Evolutionary conservation across 2,888 invertebrate species (phyloP), one percentile per base, ranked within the genome.

Genomic region (Melieria crassipennis): DNA sequence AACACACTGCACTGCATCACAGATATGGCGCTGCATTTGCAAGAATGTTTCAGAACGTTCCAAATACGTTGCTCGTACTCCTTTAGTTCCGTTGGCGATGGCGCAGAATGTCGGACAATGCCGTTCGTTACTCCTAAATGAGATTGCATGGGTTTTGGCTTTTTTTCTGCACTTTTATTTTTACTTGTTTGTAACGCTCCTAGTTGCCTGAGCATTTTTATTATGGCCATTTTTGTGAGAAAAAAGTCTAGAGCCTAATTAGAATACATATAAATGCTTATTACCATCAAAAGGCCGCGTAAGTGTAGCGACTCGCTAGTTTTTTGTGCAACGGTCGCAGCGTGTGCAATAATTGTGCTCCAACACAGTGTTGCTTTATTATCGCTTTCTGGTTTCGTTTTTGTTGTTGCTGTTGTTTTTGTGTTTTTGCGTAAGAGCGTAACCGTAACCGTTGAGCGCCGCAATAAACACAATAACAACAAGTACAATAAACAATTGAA

Each of bases 91-190:
- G 30, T 52, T 30, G 69, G 65, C 64, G 52, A 72, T 68, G 75
- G 71, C 64, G 57, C 66, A 71, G 79, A 82, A 83, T 82, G 80
- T 83, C 82, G 83, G 82, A 77, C 83, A 83, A 84, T 84, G 85
- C 80, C 83, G 85, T 84, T 83, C 83, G 78, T 83, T 84, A 83
- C 81, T 81, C 82, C 76, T 78, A 30, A 30, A 30, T 61, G 63
- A 47, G 52, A 45, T 47, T 68, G 62, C 60, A 63, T 50, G 56
- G 45, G 65, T 64, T 47, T 56, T 30, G 30, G 30, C 30, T 30
- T 30, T 30, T 16, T 30, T 30, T 30, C 56, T 11, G 63, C 69
- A 69, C 65, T 55, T 72, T 69, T 52, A 50, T 64, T n/a, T 48
- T 65, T 10, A 42, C 30, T 13, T 43, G 30, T 47, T n/a, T 9